These are phyloP conservation scores for Coelinius sp. DNA, from an alignment of 2,888 invertebrate genomes.

Conservation along the genomic window DNA sequence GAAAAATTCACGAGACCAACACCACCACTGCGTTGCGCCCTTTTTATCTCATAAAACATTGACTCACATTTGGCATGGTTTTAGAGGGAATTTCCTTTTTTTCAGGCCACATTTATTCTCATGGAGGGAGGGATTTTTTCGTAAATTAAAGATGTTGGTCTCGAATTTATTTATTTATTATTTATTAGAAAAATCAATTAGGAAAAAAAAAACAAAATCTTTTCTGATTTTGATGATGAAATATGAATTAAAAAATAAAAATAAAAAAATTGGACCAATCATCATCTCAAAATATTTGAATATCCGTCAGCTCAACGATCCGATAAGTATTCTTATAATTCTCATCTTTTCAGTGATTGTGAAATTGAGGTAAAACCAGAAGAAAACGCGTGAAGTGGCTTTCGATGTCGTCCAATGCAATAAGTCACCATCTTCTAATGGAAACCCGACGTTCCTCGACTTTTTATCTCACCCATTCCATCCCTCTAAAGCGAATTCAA, in stretches of 20 bases:
- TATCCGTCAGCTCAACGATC: background rate
- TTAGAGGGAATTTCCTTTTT: slow-evolving; percentile 40
- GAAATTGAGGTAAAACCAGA: background rate
- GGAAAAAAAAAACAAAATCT: background rate
- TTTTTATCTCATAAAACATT: slow-evolving; percentile 69
- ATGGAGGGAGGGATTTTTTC: background rate
- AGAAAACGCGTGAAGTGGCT: slow-evolving; percentile 54
- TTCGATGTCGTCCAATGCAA: slow-evolving; percentile 60
- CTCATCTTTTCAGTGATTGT: background rate
- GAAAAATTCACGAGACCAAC: slow-evolving; percentile 62
- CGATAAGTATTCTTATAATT: background rate
- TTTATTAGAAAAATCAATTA: no score
- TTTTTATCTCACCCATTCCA: slow-evolving; percentile 46
- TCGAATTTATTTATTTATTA: no score
- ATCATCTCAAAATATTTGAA: background rate
- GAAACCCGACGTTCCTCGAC: slow-evolving; percentile 57
- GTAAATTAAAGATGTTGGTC: no score
- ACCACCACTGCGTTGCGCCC: slow-evolving; percentile 55
- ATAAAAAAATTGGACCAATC: background rate
- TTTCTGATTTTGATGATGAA: background rate
- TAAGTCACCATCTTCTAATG: slow-evolving; percentile 65
- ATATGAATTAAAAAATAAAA: background rate
- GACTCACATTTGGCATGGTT: slow-evolving; percentile 46
- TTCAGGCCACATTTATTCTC: background rate
- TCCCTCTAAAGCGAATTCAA: slow-evolving; percentile 57